Percentiles rank a stretch among this genome's conserved stretches.
These are phyloP conservation scores for Tyria jacobaeae DNA, from an alignment of 2,888 invertebrate species.

Conservation along the genomic window DNA sequence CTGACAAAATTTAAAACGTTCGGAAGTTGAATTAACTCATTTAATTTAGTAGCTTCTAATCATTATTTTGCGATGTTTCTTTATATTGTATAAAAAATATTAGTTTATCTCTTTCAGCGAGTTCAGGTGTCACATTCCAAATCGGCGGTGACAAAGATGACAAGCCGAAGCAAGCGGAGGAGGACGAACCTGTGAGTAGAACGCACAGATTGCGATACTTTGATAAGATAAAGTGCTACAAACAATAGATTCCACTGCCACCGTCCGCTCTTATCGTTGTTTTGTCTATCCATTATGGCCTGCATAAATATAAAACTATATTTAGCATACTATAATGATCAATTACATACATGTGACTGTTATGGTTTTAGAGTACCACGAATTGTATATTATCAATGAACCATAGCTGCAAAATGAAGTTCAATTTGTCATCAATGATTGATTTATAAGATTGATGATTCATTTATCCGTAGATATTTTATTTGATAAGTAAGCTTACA, in stretches of 20 bases:
- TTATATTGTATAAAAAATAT: too few species aligned
- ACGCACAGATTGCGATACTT: conserved; percentile 40
- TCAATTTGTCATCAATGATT: too few species aligned
- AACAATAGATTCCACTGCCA: conserved; percentile 46
- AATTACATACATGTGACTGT: conserved; percentile 27
- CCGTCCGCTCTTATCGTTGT: conserved; percentile 48
- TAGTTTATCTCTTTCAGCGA: conserved; percentile 68
- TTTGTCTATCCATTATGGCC: conserved; percentile 50
- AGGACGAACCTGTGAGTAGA: conserved; percentile 84
- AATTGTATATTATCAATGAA: background rate
- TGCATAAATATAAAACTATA: conserved; percentile 34
- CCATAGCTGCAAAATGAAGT: background rate
- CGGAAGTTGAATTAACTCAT: too few species aligned
- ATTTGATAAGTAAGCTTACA: too few species aligned
- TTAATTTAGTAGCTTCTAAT: too few species aligned
- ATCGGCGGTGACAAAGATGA: conserved; percentile 88
- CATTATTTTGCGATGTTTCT: too few species aligned
- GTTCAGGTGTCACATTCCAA: conserved; percentile 89
- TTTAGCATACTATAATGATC: conserved; percentile 39
- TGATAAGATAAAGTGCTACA: conserved; percentile 58
- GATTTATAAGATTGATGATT: too few species aligned
- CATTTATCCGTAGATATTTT: too few species aligned
- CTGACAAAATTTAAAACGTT: too few species aligned
- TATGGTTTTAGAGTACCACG: background rate
- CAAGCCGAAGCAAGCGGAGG: conserved; percentile 84